Base-by-base conservation (phyloP, 2,113 vertebrate species). In the Plotosus lineatus region DNA sequence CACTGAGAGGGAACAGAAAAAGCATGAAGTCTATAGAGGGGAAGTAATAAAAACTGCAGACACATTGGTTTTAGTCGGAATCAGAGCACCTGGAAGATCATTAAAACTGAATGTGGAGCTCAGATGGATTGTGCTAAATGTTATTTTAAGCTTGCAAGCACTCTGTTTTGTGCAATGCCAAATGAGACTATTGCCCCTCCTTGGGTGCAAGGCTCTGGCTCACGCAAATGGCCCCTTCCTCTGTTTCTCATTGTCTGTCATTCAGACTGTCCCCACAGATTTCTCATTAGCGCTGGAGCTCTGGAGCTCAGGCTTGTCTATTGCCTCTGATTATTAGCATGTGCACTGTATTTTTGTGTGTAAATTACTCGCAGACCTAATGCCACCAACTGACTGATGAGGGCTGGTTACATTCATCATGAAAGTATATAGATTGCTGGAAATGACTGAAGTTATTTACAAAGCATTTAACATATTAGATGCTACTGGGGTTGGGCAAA, bases 31-130 rank as follows among this genome's bases (percentile, higher is more conserved):
- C 50, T 66, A 38, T 44, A 61, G 33, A 75, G 44, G 38, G 58
- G 79, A 75, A 55, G 58, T 75, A 63, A 51, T 73, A 53, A 65
- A 74, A 61, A 63, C 68, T 31, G 68, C 68, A 50, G 58, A 83
- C 75, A 61, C 53, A 65, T 40, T 42, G 51, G 53, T 77, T 72
- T 81, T 80, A 73, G 44, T 80, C 56, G 3, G 55, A 78, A 77
- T 46, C 80, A 51, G 75, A 66, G 73, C 77, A 80, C 80, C 80
- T 76, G 44, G 73, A 76, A 80, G 81, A 80, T 85, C 74, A 80
- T 83, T 85, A 79, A 73, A 82, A 51, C 76, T 50, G 73, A 83
- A 83, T 51, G 80, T 75, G 23, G 55, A 51, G 75, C 78, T 74
- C 40, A 56, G 81, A 74, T 50, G 74, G 77, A 82, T 71, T 79